Percentiles rank a stretch among this genome's conserved stretches.
Conservation (phyloP, 2,888 invertebrate genomes). For the Octodonta nipae region DNA sequence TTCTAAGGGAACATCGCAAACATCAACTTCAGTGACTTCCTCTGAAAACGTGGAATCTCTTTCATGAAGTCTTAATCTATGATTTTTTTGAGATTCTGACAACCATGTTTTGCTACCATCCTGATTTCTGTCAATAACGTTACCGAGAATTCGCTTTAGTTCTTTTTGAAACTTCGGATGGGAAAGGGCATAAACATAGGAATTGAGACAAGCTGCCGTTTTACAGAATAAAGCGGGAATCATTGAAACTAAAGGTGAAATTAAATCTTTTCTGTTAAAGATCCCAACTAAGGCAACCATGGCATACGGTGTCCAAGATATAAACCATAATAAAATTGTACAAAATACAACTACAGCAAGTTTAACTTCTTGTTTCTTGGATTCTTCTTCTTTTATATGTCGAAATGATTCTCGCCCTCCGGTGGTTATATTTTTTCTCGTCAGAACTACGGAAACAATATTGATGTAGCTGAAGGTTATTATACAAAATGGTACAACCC, state of each 20-base stretch:
- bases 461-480: conserved; percentile 62
- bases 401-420: conserved; percentile 33
- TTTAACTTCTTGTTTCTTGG: conserved; percentile 57
- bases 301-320: conserved; percentile 75
- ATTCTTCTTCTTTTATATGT: conserved; percentile 48
- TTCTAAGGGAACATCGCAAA: too few relatives aligned
- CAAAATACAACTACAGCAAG: conserved; percentile 54
- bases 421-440: background rate
- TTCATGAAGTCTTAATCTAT: too few relatives aligned
- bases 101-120: too few relatives aligned
- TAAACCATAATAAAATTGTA: conserved; percentile 60
- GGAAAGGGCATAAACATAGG: conserved; percentile 65
- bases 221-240: conserved; percentile 70
- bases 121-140: too few relatives aligned
- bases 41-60: too few relatives aligned
- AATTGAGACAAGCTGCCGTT: conserved; percentile 67
- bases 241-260: conserved; percentile 61
- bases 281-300: conserved; percentile 61
- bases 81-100: too few relatives aligned
- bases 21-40: too few relatives aligned
- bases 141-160: too few relatives aligned
- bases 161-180: conserved; percentile 64
- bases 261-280: conserved; percentile 46
- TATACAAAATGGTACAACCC: conserved; percentile 55
- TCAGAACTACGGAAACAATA: conserved; percentile 51